Evolutionary conservation across 2,888 invertebrate species (phyloP).

Genomic region (Oxytorus armatus): DNA sequence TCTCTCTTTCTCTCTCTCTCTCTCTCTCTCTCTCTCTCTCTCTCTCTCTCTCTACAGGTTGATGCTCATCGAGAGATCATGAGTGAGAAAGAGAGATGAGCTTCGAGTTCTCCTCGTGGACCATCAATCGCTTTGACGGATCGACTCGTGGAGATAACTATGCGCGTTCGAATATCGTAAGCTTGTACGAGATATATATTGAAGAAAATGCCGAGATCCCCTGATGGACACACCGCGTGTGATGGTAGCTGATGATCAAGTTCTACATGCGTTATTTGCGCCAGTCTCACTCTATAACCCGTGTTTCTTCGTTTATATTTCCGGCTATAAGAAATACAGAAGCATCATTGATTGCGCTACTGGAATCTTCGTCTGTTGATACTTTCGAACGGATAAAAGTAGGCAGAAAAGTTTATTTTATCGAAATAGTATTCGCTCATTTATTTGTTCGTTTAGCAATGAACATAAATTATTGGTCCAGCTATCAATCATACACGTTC

Average conservation of each 20-base stretch:
- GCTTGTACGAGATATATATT: constrained; percentile 41
- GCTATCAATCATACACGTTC: too few relatives aligned
- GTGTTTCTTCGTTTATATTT: constrained; percentile 46
- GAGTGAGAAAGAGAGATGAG: constrained; percentile 22
- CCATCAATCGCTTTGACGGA: constrained; percentile 68
- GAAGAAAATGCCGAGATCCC: constrained; percentile 59
- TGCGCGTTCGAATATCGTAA: constrained; percentile 60
- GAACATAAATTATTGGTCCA: too few relatives aligned
- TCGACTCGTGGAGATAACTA: constrained; percentile 64
- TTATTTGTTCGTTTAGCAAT: too few relatives aligned
- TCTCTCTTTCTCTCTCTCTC: constrained; percentile 47
- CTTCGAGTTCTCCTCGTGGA: constrained; percentile 42
- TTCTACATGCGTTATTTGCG: constrained; percentile 45
- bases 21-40: constrained; percentile 40
- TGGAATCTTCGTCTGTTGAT: constrained; percentile 10
- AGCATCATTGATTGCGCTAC: constrained; percentile 37
- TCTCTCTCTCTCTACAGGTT: constrained; percentile 19
- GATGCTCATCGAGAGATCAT: constrained; percentile 16
- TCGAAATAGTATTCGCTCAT: too few relatives aligned
- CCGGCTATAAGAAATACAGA: constrained; percentile 38
- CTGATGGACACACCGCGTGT: constrained; percentile 59
- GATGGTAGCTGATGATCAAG: constrained; percentile 58
- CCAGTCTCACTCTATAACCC: constrained; percentile 13
- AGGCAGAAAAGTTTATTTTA: too few relatives aligned
- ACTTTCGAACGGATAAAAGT: too few relatives aligned